Conservation (phyloP, 2,888 invertebrate species). For the Pammene aurita region DNA sequence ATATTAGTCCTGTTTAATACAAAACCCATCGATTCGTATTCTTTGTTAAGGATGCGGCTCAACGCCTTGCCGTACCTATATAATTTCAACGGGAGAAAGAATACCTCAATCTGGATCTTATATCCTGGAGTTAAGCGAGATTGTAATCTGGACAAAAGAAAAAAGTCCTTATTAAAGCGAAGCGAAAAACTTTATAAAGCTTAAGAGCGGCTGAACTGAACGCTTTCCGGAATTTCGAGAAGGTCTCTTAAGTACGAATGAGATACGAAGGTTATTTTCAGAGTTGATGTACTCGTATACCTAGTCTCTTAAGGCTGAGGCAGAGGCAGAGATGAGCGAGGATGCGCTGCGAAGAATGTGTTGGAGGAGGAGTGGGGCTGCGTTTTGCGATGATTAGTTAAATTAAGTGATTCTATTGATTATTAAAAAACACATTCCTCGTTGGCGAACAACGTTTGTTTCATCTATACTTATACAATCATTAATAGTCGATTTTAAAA, state of each 20-base stretch:
- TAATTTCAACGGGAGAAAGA: slow-evolving; percentile 25
- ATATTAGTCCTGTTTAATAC: neutral
- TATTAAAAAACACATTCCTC: too few species aligned
- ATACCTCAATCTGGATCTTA: slow-evolving; percentile 30
- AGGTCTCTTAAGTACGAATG: neutral
- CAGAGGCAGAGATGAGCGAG: too few species aligned
- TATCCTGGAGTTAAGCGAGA: slow-evolving; percentile 32
- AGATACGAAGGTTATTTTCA: neutral
- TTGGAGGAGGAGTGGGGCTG: too few species aligned
- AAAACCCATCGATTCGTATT: slow-evolving; percentile 3
- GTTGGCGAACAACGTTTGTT: too few species aligned
- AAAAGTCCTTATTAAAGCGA: slow-evolving; percentile 31
- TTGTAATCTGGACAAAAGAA: slow-evolving; percentile 29
- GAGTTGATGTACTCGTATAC: too few species aligned
- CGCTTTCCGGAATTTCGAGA: neutral
- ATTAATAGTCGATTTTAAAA: too few species aligned
- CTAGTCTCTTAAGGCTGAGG: too few species aligned
- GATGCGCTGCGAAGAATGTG: too few species aligned
- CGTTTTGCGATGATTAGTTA: too few species aligned
- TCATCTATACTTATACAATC: too few species aligned
- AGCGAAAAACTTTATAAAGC: slow-evolving; percentile 28
- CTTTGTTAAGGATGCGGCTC: slow-evolving; percentile 29
- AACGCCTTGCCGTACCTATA: slow-evolving; percentile 29
- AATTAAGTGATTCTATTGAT: too few species aligned
- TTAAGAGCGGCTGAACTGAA: slow-evolving; percentile 18